Conservation (phyloP, 2,113 vertebrate genomes). For the Macrotus californicus region DNA sequence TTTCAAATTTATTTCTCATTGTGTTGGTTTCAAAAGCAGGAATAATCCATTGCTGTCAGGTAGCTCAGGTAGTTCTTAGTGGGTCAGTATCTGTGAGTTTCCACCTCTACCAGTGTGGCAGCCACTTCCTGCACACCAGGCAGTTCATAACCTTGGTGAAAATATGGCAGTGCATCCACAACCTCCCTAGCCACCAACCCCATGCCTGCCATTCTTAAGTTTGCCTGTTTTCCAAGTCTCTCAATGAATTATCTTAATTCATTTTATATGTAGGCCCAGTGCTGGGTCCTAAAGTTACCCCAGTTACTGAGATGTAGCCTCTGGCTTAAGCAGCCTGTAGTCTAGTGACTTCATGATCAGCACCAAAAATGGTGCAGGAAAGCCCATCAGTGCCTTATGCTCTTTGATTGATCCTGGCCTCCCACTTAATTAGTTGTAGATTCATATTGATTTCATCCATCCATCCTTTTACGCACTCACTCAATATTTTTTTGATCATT, state of each 20-base stretch:
- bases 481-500: neutral
- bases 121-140: slow-evolving; percentile 91
- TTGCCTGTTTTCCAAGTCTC: accelerated
- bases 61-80: too few relatives aligned
- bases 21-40: too few relatives aligned
- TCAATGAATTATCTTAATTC: neutral
- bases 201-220: slow-evolving; percentile 72
- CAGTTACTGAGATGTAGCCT: neutral
- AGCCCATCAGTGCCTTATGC: neutral
- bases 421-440: neutral
- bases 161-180: slow-evolving; percentile 91
- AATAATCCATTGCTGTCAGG: too few relatives aligned
- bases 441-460: neutral
- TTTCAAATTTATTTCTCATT: too few relatives aligned
- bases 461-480: neutral
- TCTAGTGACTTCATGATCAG: neutral
- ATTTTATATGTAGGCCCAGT: neutral
- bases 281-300: neutral
- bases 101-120: too few relatives aligned
- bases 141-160: slow-evolving; percentile 95
- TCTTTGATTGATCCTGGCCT: neutral
- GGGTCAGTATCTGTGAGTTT: too few relatives aligned
- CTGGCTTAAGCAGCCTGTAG: neutral
- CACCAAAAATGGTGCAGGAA: neutral
- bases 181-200: slow-evolving; percentile 90